A percentile compares a stretch with the other conserved stretches of the same genome.
These are phyloP conservation scores for Metopolophium dirhodum DNA, from an alignment of 1,140 invertebrate genomes.

Conservation along the genomic window DNA sequence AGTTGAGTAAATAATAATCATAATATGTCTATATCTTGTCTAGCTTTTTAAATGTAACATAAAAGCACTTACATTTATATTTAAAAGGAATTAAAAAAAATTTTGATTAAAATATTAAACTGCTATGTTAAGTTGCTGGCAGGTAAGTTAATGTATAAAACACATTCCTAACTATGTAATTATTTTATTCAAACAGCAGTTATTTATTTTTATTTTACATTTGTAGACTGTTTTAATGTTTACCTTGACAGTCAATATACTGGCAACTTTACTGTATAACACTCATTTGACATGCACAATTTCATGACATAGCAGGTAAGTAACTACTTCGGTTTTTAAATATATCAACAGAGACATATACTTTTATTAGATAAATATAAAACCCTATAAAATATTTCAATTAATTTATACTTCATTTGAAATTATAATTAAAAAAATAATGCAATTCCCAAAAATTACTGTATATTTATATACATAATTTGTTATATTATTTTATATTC, in stretches of 20 bases:
- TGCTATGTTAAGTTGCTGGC: neutral
- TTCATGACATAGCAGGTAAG: neutral
- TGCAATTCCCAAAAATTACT: neutral
- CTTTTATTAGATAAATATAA: neutral
- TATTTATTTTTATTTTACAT: slow-evolving; percentile 8
- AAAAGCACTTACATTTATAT: neutral
- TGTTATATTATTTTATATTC: neutral
- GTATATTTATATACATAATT: neutral
- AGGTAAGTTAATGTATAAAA: neutral
- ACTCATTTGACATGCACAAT: neutral
- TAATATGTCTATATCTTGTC: too few species aligned
- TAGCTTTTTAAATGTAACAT: neutral
- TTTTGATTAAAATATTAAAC: neutral
- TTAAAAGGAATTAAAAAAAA: neutral
- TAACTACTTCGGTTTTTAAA: neutral
- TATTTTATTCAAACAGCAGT: neutral
- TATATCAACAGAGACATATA: neutral
- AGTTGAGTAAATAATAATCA: too few species aligned
- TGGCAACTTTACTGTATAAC: neutral
- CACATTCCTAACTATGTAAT: neutral
- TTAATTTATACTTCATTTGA: too few species aligned
- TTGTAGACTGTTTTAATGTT: slow-evolving; percentile 26
- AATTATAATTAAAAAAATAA: neutral
- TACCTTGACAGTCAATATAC: neutral
- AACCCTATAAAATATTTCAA: too few species aligned